Base-by-base conservation (phyloP, 2,888 invertebrate species). In the Agriotes lineatus region DNA sequence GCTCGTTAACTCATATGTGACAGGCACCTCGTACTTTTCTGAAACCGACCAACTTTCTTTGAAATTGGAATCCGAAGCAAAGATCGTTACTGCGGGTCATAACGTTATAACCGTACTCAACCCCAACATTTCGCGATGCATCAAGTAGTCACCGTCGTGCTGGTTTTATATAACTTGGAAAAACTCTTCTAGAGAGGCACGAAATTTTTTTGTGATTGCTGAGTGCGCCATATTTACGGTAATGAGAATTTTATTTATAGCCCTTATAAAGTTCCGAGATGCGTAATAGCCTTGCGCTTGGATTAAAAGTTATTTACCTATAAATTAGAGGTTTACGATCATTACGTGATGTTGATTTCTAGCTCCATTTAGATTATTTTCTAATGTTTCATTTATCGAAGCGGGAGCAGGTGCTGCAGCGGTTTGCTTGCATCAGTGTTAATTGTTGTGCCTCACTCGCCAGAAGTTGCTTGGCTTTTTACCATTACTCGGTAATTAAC, bases 1-100 rank as follows among this genome's bases (percentile, higher is more conserved):
- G 10, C 56, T 56, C 12, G 22, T 56, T 56, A 56, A 56, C 56
- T 56, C 56, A 39, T 14, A 39, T 37, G 14, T 56, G 56, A 56
- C 56, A 56, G 5, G 37, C 19, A 56, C 19, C 20, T 19, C 37
- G 39, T 39, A 56, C 39, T 56, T 56, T 56, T 56, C 56, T n/a
- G 12, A 39, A 39, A n/a, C 20, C 6, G 10, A 9, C 18, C 52
- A 12, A 39, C 59, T 59, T 59, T 59, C 59, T 45, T 18, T 12
- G 56, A 37, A 56, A 56, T 56, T 56, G 39, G 16, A 56, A 20
- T 39, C 22, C 20, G 35, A 14, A 16, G 14, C 4, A 19, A 30
- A 30, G 37, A 56, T 56, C 37, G 37, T 37, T 37, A 12, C 16
- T 20, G 2, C 7, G 22, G 56, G 56, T 56, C 56, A 56, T 10